These are phyloP conservation scores for Lagocephalus sceleratus DNA, from an alignment of 2,797 vertebrate genomes.

Conservation along the genomic window DNA sequence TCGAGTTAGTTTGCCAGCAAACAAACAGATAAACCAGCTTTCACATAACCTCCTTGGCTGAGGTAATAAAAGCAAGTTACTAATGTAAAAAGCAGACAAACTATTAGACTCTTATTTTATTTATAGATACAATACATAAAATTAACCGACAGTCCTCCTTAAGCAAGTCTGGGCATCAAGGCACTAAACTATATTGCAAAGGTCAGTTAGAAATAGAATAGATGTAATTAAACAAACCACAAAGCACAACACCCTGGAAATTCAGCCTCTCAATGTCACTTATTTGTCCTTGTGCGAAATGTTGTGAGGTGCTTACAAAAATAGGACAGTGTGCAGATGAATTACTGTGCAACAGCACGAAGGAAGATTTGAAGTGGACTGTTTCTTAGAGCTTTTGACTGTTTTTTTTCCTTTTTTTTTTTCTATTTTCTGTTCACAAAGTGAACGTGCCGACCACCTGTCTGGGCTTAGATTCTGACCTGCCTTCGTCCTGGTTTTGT, in stretches of 20 bases:
- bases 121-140: no score
- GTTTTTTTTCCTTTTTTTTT: constrained; percentile 22
- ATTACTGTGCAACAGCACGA: constrained; percentile 23
- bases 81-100: no score
- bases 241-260: constrained; percentile 17
- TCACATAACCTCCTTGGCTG: no score
- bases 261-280: constrained; percentile 26
- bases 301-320: constrained; percentile 38
- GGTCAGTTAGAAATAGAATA: not conserved
- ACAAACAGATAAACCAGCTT: no score
- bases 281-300: constrained; percentile 40
- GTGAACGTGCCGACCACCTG: constrained; percentile 10
- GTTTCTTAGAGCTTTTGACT: constrained; percentile 16
- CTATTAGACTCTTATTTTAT: no score
- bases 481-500: constrained; percentile 12
- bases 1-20: no score
- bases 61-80: no score
- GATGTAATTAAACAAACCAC: constrained; percentile 18
- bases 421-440: constrained; percentile 32
- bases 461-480: constrained; percentile 16
- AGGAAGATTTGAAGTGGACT: constrained; percentile 12
- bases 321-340: constrained; percentile 32
- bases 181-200: no score
- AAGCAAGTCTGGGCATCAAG: no score
- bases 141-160: no score